phyloP scores from a whole-genome alignment of 2,113 vertebrate genomes.

The Podarcis muralis region DNA sequence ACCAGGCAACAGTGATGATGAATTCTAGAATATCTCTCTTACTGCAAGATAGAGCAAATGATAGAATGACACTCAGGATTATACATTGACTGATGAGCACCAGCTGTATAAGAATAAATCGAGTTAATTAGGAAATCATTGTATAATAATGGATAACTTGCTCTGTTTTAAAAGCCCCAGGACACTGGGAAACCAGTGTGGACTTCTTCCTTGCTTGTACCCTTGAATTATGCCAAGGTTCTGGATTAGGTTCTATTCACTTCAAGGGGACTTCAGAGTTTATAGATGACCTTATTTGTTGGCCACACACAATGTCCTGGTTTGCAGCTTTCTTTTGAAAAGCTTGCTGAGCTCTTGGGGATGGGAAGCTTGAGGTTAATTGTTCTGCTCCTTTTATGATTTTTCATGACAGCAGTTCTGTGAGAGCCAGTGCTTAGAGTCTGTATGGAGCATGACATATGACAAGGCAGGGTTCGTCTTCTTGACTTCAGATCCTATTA shows the following conservation, averaged over 20 bases:
- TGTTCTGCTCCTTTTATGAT: background rate
- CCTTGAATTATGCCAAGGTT: background rate
- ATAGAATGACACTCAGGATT: background rate
- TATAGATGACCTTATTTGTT: background rate
- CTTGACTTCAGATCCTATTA: background rate
- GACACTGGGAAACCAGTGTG: too few relatives aligned
- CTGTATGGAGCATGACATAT: background rate
- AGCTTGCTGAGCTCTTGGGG: background rate
- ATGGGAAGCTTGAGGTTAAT: background rate
- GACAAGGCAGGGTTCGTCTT: background rate
- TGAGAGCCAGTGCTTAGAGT: slow-evolving; percentile 3
- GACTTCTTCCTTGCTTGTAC: background rate
- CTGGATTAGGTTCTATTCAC: background rate
- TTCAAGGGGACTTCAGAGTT: background rate
- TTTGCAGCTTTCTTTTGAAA: background rate
- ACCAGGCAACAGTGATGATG: background rate
- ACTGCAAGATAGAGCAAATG: background rate
- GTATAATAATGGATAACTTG: background rate
- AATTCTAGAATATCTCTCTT: background rate
- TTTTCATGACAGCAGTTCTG: background rate
- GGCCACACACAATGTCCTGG: too few relatives aligned
- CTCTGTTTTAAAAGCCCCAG: background rate
- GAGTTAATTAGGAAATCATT: background rate
- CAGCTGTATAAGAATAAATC: background rate
- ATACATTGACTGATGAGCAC: background rate